Evolutionary conservation across 2,888 invertebrate species (phyloP), one percentile per base, ranked within the genome.

Genomic region (Hecatera dysodea): DNA sequence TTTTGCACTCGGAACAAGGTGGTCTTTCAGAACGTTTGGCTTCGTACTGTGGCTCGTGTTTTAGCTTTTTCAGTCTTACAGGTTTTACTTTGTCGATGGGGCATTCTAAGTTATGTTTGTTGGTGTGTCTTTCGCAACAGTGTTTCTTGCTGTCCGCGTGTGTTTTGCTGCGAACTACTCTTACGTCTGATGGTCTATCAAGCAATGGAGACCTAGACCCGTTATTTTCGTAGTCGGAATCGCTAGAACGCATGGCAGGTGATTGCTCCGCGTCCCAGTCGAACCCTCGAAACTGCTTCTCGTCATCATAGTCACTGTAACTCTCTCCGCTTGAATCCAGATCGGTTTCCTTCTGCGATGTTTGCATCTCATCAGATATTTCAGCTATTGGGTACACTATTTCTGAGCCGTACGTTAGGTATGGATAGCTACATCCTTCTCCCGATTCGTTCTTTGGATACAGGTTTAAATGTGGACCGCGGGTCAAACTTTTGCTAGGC

Each of bases 361-460:
- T 97, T 89, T 97, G 97, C 94, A 97, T 97, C 91, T 98, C 98
- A 87, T 98, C 98, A 0, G 97, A 97, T 89, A 98, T 98, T 93
- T 98, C 98, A 1, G 98, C 98, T 83, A 98, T 98, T 6, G 98
- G 98, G 91, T 98, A 98, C 1, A 98, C 97, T 71, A 98, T 97
- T 91, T 98, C 98, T 2, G 98, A 97, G 19, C 97, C 97, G 83
- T 97, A 97, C 48, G 96, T 97, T 72, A 97, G 84, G 78, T 95
- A 96, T 1, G 98, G 98, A 90, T 98, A 98, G 63, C 98, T 97
- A 65, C 97, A 97, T 75, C 98, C 98, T 78, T 97, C 97, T 11
- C 97, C 97, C 46, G 97, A 96, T 88, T 96, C 96, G 75, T 96
- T 96, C 82, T 97, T 97, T 1, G 97, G 97, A 86, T 97, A 97